phyloP scores from a whole-genome alignment of 2,888 invertebrate genomes.

The Leptopterna dolabrata region DNA sequence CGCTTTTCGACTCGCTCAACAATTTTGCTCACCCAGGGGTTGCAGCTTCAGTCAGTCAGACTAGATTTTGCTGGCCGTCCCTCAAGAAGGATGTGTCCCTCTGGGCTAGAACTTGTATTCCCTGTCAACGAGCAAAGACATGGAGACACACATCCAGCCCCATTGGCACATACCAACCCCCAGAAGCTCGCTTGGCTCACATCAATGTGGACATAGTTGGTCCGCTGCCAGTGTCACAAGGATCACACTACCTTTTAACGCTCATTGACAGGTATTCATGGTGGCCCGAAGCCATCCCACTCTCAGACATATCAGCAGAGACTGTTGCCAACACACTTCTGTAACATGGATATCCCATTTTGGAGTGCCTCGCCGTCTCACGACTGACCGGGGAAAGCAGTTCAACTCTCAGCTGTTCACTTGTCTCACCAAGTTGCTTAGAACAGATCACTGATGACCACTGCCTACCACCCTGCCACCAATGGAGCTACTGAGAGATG shows the following conservation, averaged over 20 bases:
- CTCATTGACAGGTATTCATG: not conserved
- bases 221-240: not conserved
- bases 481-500: no score
- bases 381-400: no score
- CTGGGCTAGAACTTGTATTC: slow-evolving; percentile 14
- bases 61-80: slow-evolving; percentile 20
- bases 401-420: no score
- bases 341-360: no score
- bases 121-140: slow-evolving; percentile 1
- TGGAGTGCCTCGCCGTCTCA: no score
- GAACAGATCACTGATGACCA: no score
- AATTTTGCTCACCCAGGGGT: slow-evolving; percentile 6
- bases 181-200: not conserved
- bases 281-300: not conserved
- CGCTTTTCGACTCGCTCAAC: not conserved
- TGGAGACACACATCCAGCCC: slow-evolving; percentile 22
- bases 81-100: not conserved
- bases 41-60: not conserved
- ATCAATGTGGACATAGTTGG: slow-evolving; percentile 28
- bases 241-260: slow-evolving; percentile 3
- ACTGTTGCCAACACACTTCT: no score
- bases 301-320: not conserved
- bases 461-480: no score
- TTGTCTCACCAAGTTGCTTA: no score
- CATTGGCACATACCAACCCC: not conserved